phyloP scores from a whole-genome alignment of 2,797 vertebrate genomes.

The Allobates femoralis region DNA sequence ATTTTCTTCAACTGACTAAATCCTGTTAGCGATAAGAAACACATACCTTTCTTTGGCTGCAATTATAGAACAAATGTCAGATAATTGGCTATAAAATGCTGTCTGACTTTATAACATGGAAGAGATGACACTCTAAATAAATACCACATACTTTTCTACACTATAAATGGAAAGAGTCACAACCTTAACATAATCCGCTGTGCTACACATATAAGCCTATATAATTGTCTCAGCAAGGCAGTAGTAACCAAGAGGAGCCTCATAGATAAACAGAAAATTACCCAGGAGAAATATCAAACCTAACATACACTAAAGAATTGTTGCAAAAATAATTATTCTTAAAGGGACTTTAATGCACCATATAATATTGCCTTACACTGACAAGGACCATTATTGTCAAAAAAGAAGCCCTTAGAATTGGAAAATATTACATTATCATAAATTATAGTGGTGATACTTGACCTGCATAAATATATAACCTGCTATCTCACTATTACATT shows the following conservation, averaged over 20 bases:
- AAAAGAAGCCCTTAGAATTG: background rate
- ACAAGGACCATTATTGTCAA: background rate
- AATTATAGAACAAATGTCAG: no score
- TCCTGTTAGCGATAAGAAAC: no score
- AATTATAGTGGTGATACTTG: background rate
- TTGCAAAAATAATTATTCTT: background rate
- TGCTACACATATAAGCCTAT: no score
- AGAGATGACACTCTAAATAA: no score
- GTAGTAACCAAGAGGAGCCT: background rate
- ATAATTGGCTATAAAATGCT: no score
- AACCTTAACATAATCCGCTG: no score
- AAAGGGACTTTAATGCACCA: background rate
- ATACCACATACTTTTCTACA: no score
- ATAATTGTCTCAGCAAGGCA: no score
- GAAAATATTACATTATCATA: background rate
- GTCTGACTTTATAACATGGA: no score
- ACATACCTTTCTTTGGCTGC: no score
- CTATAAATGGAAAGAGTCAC: no score
- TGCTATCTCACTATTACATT: conserved; percentile 3
- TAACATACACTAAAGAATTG: background rate
- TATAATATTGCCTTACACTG: background rate
- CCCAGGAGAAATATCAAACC: background rate
- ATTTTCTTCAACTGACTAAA: no score
- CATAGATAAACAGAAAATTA: background rate
- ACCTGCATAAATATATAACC: background rate